phyloP scores from a whole-genome alignment of 2,888 invertebrate species.

The Acrocyrtus sp. region DNA sequence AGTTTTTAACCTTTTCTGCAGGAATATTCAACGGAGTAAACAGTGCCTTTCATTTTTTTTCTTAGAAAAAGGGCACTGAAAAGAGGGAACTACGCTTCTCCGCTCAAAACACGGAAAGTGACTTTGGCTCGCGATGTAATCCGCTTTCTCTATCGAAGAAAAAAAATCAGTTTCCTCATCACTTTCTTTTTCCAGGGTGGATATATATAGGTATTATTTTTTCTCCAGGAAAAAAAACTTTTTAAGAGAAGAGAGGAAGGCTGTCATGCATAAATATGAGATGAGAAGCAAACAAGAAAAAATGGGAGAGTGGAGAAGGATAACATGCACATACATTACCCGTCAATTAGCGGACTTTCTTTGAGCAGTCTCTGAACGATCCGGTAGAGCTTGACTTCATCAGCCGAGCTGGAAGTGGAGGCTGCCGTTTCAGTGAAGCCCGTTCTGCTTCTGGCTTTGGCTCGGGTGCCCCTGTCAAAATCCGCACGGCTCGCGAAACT shows the following conservation, averaged over 20 bases:
- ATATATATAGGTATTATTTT: constrained; percentile 1
- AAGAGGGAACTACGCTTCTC: too few relatives aligned
- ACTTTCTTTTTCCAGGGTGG: constrained; percentile 8
- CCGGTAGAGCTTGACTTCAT: constrained; percentile 56
- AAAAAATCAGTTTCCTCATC: constrained; percentile 31
- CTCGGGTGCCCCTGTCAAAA: constrained; percentile 27
- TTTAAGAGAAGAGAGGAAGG: constrained; percentile 15
- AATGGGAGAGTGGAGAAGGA: background rate
- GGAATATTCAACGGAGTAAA: too few relatives aligned
- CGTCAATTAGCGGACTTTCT: constrained; percentile 62
- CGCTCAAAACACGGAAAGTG: constrained; percentile 45
- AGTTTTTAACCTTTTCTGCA: too few relatives aligned
- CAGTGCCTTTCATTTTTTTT: too few relatives aligned
- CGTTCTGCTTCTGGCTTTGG: too few relatives aligned
- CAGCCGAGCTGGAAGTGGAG: constrained; percentile 39
- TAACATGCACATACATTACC: constrained; percentile 56
- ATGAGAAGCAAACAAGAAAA: constrained; percentile 17
- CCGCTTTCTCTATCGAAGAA: too few relatives aligned
- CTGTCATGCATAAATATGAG: constrained; percentile 50
- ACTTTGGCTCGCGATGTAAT: constrained; percentile 40
- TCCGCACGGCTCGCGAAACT: constrained; percentile 41
- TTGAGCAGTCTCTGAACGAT: constrained; percentile 54
- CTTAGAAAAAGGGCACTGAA: too few relatives aligned
- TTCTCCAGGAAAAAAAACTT: too few relatives aligned
- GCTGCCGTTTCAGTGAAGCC: too few relatives aligned